A percentile compares a stretch with the other conserved stretches of the same genome.
These are phyloP conservation scores for Acanthopagrus latus DNA, from an alignment of 2,797 vertebrate genomes.

Conservation along the genomic window DNA sequence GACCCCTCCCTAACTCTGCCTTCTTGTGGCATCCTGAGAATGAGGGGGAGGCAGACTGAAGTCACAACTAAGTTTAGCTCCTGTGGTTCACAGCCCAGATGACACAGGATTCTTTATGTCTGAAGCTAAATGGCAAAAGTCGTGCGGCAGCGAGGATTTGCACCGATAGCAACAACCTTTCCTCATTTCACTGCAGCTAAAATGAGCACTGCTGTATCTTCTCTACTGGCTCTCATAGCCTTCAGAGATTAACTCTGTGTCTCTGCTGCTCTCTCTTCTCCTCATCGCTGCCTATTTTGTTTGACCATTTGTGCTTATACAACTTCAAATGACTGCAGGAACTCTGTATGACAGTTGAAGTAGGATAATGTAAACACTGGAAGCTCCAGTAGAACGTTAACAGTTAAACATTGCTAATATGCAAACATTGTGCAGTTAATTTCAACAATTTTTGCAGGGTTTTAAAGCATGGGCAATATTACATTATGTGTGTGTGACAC, in stretches of 20 bases:
- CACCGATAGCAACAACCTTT: constrained; percentile 20
- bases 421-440: no score
- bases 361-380: neutral
- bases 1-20: constrained; percentile 65
- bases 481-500: neutral
- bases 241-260: neutral
- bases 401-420: neutral
- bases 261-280: neutral
- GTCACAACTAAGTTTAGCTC: constrained; percentile 80
- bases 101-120: constrained; percentile 47
- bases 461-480: neutral
- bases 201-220: neutral
- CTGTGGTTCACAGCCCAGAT: constrained; percentile 43
- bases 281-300: neutral
- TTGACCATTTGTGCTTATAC: neutral
- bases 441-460: neutral
- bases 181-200: neutral
- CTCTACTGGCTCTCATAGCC: neutral
- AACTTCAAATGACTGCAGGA: neutral
- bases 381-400: neutral
- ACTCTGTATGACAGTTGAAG: neutral
- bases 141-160: constrained; percentile 22
- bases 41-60: constrained; percentile 68
- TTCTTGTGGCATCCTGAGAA: constrained; percentile 77
- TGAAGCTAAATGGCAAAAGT: constrained; percentile 35